A percentile compares a stretch with the other conserved stretches of the same genome.
Evolutionary conservation across 1,140 invertebrate genomes (phyloP).

Genomic region (Atta texana): DNA sequence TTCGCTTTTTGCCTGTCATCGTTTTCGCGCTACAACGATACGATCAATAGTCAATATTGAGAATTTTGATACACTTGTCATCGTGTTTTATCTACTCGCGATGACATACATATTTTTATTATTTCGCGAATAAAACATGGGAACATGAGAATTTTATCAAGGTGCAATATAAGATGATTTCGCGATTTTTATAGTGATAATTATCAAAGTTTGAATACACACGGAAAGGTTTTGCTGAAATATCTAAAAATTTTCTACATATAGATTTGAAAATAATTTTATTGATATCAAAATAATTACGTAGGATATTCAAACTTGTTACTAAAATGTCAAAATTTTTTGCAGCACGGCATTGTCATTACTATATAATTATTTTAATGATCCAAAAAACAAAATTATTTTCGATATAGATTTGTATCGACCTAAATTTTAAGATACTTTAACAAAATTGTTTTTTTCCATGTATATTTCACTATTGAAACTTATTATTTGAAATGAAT

Average conservation of each 20-base stretch:
- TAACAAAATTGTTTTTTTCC: too few relatives aligned
- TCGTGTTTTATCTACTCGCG: slow-evolving; percentile 6
- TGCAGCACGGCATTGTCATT: too few relatives aligned
- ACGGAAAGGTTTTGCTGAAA: too few relatives aligned
- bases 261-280: too few relatives aligned
- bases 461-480: neutral
- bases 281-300: too few relatives aligned
- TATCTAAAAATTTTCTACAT: too few relatives aligned
- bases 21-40: neutral
- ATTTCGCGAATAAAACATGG: neutral
- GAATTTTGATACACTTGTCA: slow-evolving; percentile 41
- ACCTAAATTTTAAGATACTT: too few relatives aligned
- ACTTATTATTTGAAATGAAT: neutral
- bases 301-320: too few relatives aligned
- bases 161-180: neutral
- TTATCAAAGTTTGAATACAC: neutral
- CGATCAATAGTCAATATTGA: slow-evolving; percentile 20
- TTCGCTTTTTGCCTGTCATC: slow-evolving; percentile 4
- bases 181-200: neutral
- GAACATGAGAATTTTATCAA: slow-evolving; percentile 4
- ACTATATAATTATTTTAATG: too few relatives aligned
- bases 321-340: too few relatives aligned
- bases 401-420: too few relatives aligned
- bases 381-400: too few relatives aligned
- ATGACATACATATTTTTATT: neutral